These are phyloP conservation scores for Dascillus cervinus DNA, from an alignment of 2,888 invertebrate species.

Conservation along the genomic window DNA sequence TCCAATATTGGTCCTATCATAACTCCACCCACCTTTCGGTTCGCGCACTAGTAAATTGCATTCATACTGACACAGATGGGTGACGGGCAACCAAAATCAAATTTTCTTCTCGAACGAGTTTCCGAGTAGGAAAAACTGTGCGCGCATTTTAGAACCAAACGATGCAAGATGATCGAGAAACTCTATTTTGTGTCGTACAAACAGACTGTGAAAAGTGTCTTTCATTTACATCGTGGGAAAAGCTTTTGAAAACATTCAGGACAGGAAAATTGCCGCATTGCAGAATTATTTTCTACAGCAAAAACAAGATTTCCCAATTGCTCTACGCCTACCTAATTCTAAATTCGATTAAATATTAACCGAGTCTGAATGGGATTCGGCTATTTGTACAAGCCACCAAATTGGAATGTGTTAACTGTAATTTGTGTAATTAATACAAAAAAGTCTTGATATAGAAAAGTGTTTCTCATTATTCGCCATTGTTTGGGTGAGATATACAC, in stretches of 20 bases:
- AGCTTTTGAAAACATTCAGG: constrained; percentile 5
- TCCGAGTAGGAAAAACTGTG: constrained; percentile 26
- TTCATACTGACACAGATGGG: constrained; percentile 30
- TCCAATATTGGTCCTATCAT: constrained; percentile 26
- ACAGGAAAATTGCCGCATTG: constrained; percentile 12
- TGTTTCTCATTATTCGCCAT: no score
- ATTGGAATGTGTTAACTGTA: no score
- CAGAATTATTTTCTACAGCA: constrained; percentile 8
- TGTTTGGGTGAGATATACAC: no score
- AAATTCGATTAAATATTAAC: constrained; percentile 9
- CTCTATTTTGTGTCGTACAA: no score
- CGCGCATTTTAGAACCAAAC: constrained; percentile 24
- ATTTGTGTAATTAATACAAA: no score
- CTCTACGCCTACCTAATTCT: constrained; percentile 4
- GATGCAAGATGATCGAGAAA: constrained; percentile 22
- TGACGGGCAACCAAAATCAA: constrained; percentile 30
- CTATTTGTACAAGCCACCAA: neutral
- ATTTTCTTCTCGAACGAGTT: constrained; percentile 27
- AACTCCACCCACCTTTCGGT: constrained; percentile 16
- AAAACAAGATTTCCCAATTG: constrained; percentile 14
- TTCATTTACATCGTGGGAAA: constrained; percentile 7
- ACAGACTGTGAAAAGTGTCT: constrained; percentile 10
- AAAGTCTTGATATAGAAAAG: no score
- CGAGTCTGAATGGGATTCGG: neutral
- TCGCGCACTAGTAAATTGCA: constrained; percentile 23